A percentile compares a stretch with the other conserved stretches of the same genome.
These are phyloP conservation scores for Alentia gelatinosa DNA, from an alignment of 2,888 invertebrate species.

Conservation along the genomic window DNA sequence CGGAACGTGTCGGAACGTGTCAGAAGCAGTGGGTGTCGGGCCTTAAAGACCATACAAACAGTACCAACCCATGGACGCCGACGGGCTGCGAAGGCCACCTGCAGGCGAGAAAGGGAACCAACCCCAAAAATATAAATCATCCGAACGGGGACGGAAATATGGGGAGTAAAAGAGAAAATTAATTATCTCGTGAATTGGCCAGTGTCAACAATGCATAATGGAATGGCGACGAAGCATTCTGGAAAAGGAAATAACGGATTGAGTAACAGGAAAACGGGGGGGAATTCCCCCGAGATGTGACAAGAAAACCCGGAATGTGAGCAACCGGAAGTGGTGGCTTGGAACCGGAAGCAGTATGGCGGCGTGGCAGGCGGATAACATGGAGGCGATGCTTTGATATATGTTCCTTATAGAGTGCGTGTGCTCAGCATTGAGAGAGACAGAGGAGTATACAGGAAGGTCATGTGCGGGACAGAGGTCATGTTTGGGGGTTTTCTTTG, in stretches of 20 bases:
- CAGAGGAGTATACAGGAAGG: no score
- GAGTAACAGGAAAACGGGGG: background rate
- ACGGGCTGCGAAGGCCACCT: slow-evolving; percentile 3
- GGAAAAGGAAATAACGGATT: background rate
- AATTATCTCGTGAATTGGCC: background rate
- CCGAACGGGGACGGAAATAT: background rate
- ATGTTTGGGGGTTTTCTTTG: background rate
- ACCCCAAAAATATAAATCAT: background rate
- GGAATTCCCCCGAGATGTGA: background rate
- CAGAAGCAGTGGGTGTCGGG: no score
- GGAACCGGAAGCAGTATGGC: background rate
- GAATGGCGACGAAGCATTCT: background rate
- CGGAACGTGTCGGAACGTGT: no score
- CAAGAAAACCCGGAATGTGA: background rate
- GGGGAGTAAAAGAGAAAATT: background rate
- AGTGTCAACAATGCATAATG: background rate
- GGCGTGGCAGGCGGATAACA: background rate
- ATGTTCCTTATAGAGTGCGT: background rate
- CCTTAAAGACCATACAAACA: background rate
- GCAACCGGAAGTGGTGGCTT: background rate
- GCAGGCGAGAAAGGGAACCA: background rate
- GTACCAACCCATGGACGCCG: background rate
- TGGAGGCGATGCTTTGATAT: background rate
- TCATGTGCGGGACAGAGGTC: background rate
- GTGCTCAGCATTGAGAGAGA: background rate